Conservation (phyloP, 2,113 vertebrate genomes). For the human (Homo sapiens) region DNA sequence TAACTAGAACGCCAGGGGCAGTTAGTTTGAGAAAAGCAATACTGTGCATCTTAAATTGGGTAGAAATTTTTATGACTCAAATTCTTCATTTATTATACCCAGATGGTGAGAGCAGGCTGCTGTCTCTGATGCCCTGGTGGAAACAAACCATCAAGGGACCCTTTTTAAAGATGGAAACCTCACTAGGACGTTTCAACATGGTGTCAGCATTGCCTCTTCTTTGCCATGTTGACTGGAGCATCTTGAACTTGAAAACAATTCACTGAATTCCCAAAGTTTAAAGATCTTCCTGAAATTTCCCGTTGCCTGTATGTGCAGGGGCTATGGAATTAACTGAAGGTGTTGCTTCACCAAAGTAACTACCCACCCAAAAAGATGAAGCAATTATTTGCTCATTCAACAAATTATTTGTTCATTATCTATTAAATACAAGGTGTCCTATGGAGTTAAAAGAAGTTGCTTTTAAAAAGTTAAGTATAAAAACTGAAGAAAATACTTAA, state of each 20-base stretch:
- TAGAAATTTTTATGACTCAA: slow-evolving; percentile 87
- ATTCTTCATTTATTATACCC: slow-evolving; percentile 86
- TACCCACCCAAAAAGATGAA: background rate
- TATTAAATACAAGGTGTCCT: background rate
- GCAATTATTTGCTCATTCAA: background rate
- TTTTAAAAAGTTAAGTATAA: background rate
- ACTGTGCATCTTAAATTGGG: slow-evolving; percentile 83
- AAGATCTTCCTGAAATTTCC: background rate
- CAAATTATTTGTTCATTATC: background rate
- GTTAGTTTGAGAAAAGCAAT: slow-evolving; percentile 86
- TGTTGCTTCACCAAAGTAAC: background rate
- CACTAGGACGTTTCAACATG: background rate
- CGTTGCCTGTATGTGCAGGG: background rate
- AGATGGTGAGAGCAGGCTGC: slow-evolving; percentile 78
- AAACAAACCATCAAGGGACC: slow-evolving; percentile 23
- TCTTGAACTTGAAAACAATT: background rate
- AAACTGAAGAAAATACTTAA: slow-evolving; percentile 16
- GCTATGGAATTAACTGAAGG: background rate
- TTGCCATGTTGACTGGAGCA: background rate
- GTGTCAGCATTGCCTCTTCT: background rate
- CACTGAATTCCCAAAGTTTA: background rate
- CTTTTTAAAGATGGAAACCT: background rate
- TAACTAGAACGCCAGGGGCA: slow-evolving; percentile 85
- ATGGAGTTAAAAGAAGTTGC: slow-evolving; percentile 3
- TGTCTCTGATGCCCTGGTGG: slow-evolving; percentile 77